Percentiles rank a stretch among this genome's conserved stretches.
These are phyloP conservation scores for Galerucella pusilla DNA, from an alignment of 2,888 invertebrate genomes.

Conservation along the genomic window DNA sequence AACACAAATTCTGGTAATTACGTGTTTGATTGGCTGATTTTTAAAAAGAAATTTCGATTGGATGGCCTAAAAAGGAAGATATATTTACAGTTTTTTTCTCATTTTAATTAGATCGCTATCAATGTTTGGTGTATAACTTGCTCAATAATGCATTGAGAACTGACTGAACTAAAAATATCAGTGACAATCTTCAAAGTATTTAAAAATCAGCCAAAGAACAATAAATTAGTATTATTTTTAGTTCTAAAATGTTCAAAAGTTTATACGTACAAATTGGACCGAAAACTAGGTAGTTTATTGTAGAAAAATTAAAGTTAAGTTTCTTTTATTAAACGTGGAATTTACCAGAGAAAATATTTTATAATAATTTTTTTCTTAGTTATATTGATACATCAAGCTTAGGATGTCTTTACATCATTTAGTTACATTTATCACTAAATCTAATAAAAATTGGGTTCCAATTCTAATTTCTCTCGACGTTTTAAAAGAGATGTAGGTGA, in stretches of 20 bases:
- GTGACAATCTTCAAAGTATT: slow-evolving; percentile 23
- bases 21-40: slow-evolving; percentile 24
- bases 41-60: not conserved
- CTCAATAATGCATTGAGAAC: slow-evolving; percentile 8
- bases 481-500: no score
- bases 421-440: no score
- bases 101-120: not conserved
- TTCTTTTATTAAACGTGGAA: no score
- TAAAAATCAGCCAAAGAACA: slow-evolving; percentile 21
- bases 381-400: no score
- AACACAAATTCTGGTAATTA: slow-evolving; percentile 40
- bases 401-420: no score
- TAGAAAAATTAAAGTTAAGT: not conserved
- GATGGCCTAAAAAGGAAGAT: slow-evolving; percentile 12
- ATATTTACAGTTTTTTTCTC: not conserved
- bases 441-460: no score
- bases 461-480: no score
- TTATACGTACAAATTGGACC: slow-evolving; percentile 24
- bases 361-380: not conserved
- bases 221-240: slow-evolving; percentile 15
- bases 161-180: slow-evolving; percentile 10
- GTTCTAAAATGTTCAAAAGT: slow-evolving; percentile 12
- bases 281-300: slow-evolving; percentile 9
- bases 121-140: not conserved
- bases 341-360: not conserved